Conservation (phyloP, 1,140 invertebrate genomes). For the Vollenhovia emeryi region DNA sequence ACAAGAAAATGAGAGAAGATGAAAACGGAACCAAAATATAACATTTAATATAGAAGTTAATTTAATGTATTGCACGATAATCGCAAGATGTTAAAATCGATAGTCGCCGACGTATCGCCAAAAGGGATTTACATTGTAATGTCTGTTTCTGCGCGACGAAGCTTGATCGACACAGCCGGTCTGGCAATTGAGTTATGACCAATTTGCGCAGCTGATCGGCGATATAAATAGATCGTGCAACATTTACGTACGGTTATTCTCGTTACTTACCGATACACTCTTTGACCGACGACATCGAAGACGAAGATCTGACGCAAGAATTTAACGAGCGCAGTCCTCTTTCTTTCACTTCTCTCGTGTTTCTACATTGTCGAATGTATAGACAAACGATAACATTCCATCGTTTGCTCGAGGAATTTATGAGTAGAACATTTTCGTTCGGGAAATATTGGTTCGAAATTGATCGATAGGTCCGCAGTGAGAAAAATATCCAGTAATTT, state of each 20-base stretch:
- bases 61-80: not conserved
- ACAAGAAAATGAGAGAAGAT: not conserved
- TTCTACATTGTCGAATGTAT: not conserved
- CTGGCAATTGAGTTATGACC: conserved; percentile 67
- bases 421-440: not conserved
- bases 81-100: not conserved
- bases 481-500: not conserved
- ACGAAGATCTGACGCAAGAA: not conserved
- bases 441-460: not conserved
- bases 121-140: not conserved
- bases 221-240: conserved; percentile 66
- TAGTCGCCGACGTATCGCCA: not conserved
- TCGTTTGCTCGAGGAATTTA: not conserved
- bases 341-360: not conserved
- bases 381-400: not conserved
- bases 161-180: not conserved
- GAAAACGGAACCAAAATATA: not conserved
- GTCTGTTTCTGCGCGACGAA: not conserved
- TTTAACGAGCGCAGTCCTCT: not conserved
- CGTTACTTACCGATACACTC: conserved; percentile 24
- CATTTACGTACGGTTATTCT: conserved; percentile 62
- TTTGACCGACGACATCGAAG: not conserved
- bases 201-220: conserved; percentile 63
- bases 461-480: not conserved
- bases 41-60: not conserved